Percentiles rank a stretch among this genome's conserved stretches.
These are phyloP conservation scores for Aleiodes testaceus DNA, from an alignment of 2,888 invertebrate genomes.

Conservation along the genomic window DNA sequence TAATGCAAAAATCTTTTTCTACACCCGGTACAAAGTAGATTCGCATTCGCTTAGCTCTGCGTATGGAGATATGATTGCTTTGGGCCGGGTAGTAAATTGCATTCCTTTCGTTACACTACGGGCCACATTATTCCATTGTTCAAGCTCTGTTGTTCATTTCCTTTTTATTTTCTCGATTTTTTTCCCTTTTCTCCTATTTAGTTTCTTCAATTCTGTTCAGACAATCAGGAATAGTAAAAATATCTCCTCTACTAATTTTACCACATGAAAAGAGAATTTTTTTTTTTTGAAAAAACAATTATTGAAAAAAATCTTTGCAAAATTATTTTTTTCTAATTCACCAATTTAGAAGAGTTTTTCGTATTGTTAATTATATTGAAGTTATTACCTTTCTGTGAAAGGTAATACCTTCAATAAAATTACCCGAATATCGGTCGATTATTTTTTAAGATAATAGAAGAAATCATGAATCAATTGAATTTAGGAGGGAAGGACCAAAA, in stretches of 20 bases:
- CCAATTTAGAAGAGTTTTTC: too few relatives aligned
- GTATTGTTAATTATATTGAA: too few relatives aligned
- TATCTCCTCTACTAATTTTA: not conserved
- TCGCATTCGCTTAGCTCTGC: conserved; percentile 22
- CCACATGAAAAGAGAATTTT: not conserved
- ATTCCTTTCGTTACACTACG: conserved; percentile 46
- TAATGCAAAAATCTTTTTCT: conserved; percentile 51
- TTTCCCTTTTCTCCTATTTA: conserved; percentile 4
- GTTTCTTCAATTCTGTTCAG: not conserved
- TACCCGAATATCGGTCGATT: too few relatives aligned
- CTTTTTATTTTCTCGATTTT: conserved; percentile 6
- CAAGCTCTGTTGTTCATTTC: conserved; percentile 17
- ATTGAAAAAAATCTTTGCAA: too few relatives aligned
- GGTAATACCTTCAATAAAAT: too few relatives aligned
- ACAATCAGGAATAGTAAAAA: conserved; percentile 7
- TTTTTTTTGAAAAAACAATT: too few relatives aligned
- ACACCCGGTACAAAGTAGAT: conserved; percentile 32
- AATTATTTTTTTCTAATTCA: too few relatives aligned
- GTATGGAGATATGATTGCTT: conserved; percentile 51
- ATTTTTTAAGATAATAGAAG: too few relatives aligned
- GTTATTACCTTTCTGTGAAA: too few relatives aligned
- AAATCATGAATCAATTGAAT: too few relatives aligned
- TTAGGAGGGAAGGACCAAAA: too few relatives aligned
- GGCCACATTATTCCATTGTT: conserved; percentile 15
- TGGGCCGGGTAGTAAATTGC: conserved; percentile 47